Evolutionary conservation across 2,888 invertebrate species (phyloP), one percentile per base, ranked within the genome.

Genomic region (Ormyrus rosae): DNA sequence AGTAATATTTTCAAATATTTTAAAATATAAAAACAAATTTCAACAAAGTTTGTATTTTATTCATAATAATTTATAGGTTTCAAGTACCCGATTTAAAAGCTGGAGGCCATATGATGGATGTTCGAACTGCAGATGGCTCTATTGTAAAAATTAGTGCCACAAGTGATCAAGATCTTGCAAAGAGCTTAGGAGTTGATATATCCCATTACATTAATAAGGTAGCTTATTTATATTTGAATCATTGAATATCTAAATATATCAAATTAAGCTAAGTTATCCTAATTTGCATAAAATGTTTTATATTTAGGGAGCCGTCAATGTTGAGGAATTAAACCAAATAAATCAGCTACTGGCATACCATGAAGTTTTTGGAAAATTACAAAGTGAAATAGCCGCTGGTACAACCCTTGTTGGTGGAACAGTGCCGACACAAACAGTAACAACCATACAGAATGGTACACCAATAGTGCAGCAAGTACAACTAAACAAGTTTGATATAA

Each of bases 321-420:
- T 96, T 7, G 96, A 96, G 89, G 96, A 96, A 87, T 93, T 96
- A 71, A 96, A 96, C 84, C 96, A 96, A 87, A 93, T 96, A 75
- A 96, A 96, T 84, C 96, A 96, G 87, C 91, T 96, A 84, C 91
- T 96, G 83, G 96, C 96, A 60, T 96, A 96, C 91, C 96, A 96
- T 88, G 96, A 96, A 91, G 96, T 96, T 64, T 96, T 95, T 88
- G 95, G 95, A 50, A 95, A 95, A 87, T 90, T 95, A 80, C 94
- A 94, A 85, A 92, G 92, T 83, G 93, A 93, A 85, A 91, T 92
- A 76, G 90, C 91, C 58, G 91, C 92, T 73, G 92, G 92, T 80
- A 92, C 92, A 68, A 89, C 90, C 13, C 80, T 90, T 13, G 89
- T 89, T 13, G 89, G 89, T 56, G 88, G 90, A 13, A 90, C 90